Evolutionary conservation across 2,113 vertebrate species (phyloP).

Genomic region (Elachura formosa): DNA sequence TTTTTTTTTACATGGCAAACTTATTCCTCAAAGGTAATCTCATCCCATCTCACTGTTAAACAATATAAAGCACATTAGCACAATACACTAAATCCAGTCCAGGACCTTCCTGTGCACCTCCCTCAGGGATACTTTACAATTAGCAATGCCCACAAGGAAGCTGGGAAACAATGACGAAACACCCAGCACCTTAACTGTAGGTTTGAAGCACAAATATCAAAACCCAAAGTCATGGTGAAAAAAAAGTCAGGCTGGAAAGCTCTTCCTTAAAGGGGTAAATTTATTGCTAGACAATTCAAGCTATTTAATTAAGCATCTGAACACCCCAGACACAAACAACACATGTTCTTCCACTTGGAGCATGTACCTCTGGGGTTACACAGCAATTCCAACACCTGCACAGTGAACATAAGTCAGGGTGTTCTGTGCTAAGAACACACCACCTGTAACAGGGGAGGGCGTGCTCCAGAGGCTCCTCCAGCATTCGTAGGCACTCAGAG

Average conservation of each 20-base stretch:
- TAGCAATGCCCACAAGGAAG: neutral
- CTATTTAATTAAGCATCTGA: neutral
- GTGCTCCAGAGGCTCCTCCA: neutral
- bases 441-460: neutral
- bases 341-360: neutral
- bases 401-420: neutral
- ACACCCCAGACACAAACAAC: neutral
- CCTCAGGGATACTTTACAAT: neutral
- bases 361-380: neutral
- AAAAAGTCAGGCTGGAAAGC: neutral
- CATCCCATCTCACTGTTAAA: neutral
- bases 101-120: neutral
- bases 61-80: neutral
- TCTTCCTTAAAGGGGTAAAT: neutral
- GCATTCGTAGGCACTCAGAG: neutral
- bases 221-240: neutral
- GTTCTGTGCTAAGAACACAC: neutral
- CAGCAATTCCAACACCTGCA: neutral
- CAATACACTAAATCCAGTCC: neutral
- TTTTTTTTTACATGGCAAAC: neutral
- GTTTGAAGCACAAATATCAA: neutral
- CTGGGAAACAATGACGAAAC: constrained; percentile 9
- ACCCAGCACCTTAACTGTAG: neutral
- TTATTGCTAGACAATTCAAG: neutral
- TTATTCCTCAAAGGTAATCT: neutral